Percentiles rank a stretch among this genome's conserved stretches.
phyloP scores from a whole-genome alignment of 2,113 vertebrate genomes.

The Uria lomvia region DNA sequence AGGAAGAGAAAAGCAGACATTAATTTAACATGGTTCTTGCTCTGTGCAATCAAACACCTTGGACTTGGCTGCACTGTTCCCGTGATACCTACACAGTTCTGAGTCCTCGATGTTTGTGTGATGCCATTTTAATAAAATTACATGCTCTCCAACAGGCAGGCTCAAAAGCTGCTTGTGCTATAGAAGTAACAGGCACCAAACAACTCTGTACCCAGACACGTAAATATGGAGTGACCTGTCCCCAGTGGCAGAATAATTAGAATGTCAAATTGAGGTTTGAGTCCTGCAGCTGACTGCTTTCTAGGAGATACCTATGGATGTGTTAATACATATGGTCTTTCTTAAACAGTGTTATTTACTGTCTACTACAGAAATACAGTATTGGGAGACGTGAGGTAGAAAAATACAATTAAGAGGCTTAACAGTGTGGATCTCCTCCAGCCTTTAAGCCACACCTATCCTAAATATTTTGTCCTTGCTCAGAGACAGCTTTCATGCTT shows the following conservation, averaged over 20 bases:
- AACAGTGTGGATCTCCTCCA: neutral
- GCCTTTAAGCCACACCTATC: neutral
- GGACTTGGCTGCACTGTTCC: neutral
- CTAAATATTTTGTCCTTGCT: neutral
- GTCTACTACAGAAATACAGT: neutral
- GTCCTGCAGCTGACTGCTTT: neutral
- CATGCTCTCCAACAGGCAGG: neutral
- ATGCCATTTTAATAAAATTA: neutral
- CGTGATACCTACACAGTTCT: neutral
- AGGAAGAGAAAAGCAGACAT: neutral
- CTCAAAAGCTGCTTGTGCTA: neutral
- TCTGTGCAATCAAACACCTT: neutral
- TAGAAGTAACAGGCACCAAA: neutral
- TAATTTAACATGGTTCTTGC: neutral
- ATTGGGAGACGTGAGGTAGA: neutral
- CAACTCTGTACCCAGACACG: rapidly evolving
- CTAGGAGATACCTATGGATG: neutral
- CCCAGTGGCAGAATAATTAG: neutral
- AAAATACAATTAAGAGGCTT: neutral
- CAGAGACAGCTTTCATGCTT: neutral
- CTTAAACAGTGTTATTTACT: neutral
- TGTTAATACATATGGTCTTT: neutral
- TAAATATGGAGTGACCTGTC: rapidly evolving
- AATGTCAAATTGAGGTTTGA: neutral
- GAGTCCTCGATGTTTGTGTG: neutral